phyloP scores from a whole-genome alignment of 2,888 invertebrate genomes.

The Spialia ferax region DNA sequence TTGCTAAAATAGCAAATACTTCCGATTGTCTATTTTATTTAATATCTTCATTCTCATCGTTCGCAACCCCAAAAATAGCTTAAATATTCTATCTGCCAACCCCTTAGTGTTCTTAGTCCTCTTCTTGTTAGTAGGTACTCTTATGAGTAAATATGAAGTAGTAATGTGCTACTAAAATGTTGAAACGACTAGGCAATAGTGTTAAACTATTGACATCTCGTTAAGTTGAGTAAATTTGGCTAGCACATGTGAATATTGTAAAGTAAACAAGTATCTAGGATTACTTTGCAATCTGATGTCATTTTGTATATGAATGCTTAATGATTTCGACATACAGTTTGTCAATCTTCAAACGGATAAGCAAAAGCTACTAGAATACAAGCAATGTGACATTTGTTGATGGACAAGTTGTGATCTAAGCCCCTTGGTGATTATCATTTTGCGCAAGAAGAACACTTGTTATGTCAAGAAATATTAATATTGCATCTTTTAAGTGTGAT shows the following conservation, averaged over 20 bases:
- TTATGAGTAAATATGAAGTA: no score
- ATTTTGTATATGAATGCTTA: conserved; percentile 15
- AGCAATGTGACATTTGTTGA: conserved; percentile 10
- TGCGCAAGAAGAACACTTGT: conserved; percentile 7
- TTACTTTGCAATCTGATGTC: conserved; percentile 20
- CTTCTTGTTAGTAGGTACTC: no score
- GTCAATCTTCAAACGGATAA: conserved; percentile 16
- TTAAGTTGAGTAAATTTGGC: conserved; percentile 27
- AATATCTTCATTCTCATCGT: no score
- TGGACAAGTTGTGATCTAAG: conserved; percentile 14
- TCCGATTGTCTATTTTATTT: no score
- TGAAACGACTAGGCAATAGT: conserved; percentile 1
- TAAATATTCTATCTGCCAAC: no score
- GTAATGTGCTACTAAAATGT: conserved; percentile 2
- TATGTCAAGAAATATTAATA: no score
- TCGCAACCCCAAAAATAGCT: no score
- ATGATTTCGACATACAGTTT: conserved; percentile 26
- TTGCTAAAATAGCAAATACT: no score
- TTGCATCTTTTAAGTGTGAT: no score
- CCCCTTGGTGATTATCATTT: neutral
- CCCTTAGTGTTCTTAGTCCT: no score
- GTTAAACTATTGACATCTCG: conserved; percentile 11
- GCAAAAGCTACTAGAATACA: neutral
- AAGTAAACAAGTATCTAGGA: conserved; percentile 2
- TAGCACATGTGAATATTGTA: conserved; percentile 20